Evolutionary conservation across 2,797 vertebrate genomes (phyloP).

Genomic region (Amblyraja radiata): DNA sequence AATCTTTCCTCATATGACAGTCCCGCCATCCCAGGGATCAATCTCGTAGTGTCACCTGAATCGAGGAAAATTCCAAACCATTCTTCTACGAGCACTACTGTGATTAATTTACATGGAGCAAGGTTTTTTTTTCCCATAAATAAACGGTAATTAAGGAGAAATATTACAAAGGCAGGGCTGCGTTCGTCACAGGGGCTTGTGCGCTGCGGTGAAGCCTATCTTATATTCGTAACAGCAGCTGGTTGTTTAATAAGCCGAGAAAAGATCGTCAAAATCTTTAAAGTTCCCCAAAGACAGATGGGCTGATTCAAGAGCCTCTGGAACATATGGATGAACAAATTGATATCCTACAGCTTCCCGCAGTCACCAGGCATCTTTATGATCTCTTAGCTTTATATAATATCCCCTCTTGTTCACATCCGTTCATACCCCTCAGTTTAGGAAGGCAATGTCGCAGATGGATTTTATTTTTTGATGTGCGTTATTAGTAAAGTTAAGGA

Average conservation of each 20-base stretch:
- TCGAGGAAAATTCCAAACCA: background rate
- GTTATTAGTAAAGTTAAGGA: background rate
- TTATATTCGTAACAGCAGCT: conserved; percentile 71
- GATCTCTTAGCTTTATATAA: background rate
- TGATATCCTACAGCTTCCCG: conserved; percentile 47
- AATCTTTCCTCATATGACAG: too few species aligned
- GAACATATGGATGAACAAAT: conserved; percentile 60
- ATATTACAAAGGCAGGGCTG: conserved; percentile 42
- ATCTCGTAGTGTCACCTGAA: background rate
- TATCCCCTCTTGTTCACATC: background rate
- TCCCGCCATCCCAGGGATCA: too few species aligned
- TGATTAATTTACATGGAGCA: background rate
- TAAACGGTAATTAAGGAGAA: conserved; percentile 48
- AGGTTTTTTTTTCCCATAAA: background rate
- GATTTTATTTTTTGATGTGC: background rate
- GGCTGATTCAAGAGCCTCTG: conserved; percentile 55
- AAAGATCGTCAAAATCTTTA: conserved; percentile 62
- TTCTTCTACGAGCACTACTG: background rate
- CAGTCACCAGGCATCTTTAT: conserved; percentile 15
- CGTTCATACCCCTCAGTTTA: background rate
- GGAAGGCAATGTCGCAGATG: background rate
- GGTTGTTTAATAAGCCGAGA: conserved; percentile 65
- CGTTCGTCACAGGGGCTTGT: conserved; percentile 53
- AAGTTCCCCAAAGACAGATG: conserved; percentile 63
- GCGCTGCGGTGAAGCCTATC: conserved; percentile 54